Conservation (phyloP, 2,113 vertebrate species). For the Pteronura brasiliensis region DNA sequence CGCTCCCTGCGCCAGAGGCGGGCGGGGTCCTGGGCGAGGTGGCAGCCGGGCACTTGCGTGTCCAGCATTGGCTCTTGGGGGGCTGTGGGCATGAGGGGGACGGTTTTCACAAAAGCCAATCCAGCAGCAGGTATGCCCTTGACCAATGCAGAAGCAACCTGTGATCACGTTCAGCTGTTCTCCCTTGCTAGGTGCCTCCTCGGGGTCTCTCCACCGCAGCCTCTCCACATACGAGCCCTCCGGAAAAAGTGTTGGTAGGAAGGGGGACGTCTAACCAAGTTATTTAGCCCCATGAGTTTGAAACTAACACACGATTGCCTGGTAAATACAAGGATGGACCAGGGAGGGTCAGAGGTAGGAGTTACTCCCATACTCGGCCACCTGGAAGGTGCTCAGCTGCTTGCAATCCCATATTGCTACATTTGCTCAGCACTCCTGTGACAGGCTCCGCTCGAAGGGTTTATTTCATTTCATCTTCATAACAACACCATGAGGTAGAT, state of each 20-base stretch:
- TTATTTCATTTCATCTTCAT: neutral
- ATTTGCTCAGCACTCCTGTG: neutral
- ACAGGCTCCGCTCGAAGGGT: too few species aligned
- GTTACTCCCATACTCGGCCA: too few species aligned
- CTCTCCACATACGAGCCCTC: neutral
- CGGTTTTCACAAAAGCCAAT: neutral
- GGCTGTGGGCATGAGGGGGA: accelerated
- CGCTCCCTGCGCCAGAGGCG: accelerated
- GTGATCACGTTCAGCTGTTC: neutral
- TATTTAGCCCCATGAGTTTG: neutral
- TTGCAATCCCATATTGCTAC: neutral
- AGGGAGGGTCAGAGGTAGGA: neutral
- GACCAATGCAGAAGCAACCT: neutral
- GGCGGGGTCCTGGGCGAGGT: neutral
- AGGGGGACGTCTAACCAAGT: neutral
- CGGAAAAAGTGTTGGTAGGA: neutral
- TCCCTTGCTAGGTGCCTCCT: neutral
- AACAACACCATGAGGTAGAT: neutral
- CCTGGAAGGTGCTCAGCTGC: neutral
- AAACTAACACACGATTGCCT: neutral
- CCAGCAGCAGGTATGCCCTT: neutral
- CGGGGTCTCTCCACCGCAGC: neutral
- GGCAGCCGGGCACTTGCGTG: accelerated
- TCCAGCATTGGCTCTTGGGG: neutral
- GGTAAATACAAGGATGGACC: neutral